A percentile compares a stretch with the other conserved stretches of the same genome.
phyloP scores from a whole-genome alignment of 1,140 invertebrate species.

The Aphis craccivora region DNA sequence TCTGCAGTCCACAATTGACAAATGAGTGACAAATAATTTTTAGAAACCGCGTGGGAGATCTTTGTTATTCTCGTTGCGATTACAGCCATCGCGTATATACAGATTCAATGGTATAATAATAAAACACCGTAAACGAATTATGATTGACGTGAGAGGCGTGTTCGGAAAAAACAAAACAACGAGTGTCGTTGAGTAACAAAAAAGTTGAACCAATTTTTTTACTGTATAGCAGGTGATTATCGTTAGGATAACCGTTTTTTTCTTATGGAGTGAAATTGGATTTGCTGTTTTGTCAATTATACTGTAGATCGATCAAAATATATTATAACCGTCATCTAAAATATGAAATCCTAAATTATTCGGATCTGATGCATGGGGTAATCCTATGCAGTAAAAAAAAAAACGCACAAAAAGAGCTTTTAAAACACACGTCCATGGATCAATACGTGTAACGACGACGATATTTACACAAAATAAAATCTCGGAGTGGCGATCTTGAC shows the following conservation, averaged over 20 bases:
- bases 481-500: background rate
- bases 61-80: background rate
- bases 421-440: background rate
- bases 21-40: background rate
- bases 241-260: background rate
- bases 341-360: background rate
- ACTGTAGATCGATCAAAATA: background rate
- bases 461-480: background rate
- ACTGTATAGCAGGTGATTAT: background rate
- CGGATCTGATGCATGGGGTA: background rate
- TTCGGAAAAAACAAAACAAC: background rate
- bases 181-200: background rate
- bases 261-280: background rate
- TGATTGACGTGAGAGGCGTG: background rate
- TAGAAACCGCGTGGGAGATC: conserved; percentile 18
- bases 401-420: background rate
- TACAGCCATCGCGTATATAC: background rate
- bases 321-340: background rate
- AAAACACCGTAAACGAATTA: background rate
- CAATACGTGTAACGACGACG: background rate
- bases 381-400: background rate
- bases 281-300: background rate
- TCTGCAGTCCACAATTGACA: background rate
- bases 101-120: background rate
- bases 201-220: background rate